Evolutionary conservation across 2,888 invertebrate species (phyloP).

Genomic region (Dryococelus australis): DNA sequence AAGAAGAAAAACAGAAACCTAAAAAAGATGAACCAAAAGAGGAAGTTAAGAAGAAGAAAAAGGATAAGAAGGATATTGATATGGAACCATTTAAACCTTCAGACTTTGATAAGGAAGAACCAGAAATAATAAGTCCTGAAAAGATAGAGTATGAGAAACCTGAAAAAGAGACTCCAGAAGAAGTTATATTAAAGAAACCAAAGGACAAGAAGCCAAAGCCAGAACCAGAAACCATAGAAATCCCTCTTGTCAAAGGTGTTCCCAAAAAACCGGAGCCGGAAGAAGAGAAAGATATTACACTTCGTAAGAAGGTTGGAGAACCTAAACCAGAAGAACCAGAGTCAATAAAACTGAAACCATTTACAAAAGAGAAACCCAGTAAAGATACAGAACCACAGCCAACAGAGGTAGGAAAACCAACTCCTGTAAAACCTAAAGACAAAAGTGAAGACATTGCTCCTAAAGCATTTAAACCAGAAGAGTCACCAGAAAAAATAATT

Average conservation of each 20-base stretch:
- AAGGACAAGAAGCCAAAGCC: constrained; percentile 51
- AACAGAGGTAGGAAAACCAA: constrained; percentile 39
- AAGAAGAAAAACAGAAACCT: constrained; percentile 48
- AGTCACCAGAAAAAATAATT: constrained; percentile 54
- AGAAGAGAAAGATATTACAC: constrained; percentile 45
- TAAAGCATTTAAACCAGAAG: constrained; percentile 46
- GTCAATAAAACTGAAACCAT: constrained; percentile 52
- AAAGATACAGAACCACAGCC: constrained; percentile 56
- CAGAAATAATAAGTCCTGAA: constrained; percentile 38
- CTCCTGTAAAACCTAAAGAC: constrained; percentile 50
- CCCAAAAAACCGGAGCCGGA: constrained; percentile 55
- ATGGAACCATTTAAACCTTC: constrained; percentile 45
- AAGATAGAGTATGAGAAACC: constrained; percentile 53
- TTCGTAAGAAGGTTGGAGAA: constrained; percentile 55
- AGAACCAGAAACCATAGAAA: constrained; percentile 51
- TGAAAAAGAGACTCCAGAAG: constrained; percentile 50
- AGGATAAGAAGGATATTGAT: constrained; percentile 37
- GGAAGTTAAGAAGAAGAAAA: constrained; percentile 49
- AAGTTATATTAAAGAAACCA: constrained; percentile 45
- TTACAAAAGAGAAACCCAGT: constrained; percentile 50
- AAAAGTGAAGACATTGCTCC: constrained; percentile 51
- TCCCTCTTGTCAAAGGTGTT: constrained; percentile 47
- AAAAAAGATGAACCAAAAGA: constrained; percentile 50
- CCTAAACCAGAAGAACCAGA: constrained; percentile 53
- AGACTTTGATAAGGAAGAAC: constrained; percentile 40